A percentile compares a stretch with the other conserved stretches of the same genome.
phyloP scores from a whole-genome alignment of 2,888 invertebrate genomes.

The Acronicta aceris region DNA sequence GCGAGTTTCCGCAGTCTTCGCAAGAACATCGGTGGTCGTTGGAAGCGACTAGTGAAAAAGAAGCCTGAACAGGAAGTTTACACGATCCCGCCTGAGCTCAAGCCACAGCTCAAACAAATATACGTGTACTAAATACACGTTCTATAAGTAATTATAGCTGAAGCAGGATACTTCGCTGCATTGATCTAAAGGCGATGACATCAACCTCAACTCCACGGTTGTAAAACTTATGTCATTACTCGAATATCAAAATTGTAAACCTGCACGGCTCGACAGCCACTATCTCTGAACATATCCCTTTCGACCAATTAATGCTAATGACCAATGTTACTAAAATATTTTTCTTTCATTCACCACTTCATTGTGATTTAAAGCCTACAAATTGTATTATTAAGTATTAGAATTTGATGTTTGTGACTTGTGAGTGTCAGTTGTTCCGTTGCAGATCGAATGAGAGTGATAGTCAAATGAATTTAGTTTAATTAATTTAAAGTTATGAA shows the following conservation, averaged over 20 bases:
- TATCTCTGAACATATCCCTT: constrained; percentile 83
- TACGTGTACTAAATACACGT: constrained; percentile 92
- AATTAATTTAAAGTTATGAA: constrained; percentile 86
- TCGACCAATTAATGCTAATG: constrained; percentile 87
- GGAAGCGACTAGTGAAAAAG: constrained; percentile 95
- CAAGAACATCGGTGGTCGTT: constrained; percentile 95
- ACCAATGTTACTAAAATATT: constrained; percentile 79
- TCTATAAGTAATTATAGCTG: constrained; percentile 72
- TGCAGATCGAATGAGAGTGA: constrained; percentile 83
- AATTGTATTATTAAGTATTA: constrained; percentile 89
- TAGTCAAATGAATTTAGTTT: constrained; percentile 88
- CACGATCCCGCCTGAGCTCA: constrained; percentile 95
- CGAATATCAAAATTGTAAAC: constrained; percentile 81
- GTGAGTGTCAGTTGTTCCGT: constrained; percentile 75
- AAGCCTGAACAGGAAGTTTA: constrained; percentile 94
- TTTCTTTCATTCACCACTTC: constrained; percentile 80
- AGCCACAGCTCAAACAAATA: constrained; percentile 96
- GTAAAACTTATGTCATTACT: constrained; percentile 82
- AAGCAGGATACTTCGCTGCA: constrained; percentile 82
- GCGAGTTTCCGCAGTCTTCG: constrained; percentile 95
- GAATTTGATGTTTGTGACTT: constrained; percentile 85
- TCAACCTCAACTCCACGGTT: constrained; percentile 78
- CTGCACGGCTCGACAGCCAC: constrained; percentile 74
- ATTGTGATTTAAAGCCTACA: constrained; percentile 86
- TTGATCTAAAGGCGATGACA: constrained; percentile 71